These are phyloP conservation scores for Gadus macrocephalus DNA, from an alignment of 2,113 vertebrate species.

Conservation along the genomic window DNA sequence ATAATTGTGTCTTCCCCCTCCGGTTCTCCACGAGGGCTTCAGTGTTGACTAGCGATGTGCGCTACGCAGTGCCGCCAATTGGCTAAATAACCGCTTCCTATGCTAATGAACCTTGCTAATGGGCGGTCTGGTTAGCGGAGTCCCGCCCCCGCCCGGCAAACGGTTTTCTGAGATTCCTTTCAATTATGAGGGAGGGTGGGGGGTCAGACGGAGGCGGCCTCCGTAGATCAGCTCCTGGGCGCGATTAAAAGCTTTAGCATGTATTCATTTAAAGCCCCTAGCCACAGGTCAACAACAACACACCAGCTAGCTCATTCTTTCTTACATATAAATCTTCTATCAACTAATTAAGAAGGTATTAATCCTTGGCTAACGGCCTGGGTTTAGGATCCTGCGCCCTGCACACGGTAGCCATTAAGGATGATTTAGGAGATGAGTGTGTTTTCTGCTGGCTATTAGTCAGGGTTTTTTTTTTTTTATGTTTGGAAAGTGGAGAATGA, in stretches of 20 bases:
- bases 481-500: too few relatives aligned
- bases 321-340: slow-evolving; percentile 28
- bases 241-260: slow-evolving; percentile 39
- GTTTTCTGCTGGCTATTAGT: too few relatives aligned
- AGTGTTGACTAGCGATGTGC: not conserved
- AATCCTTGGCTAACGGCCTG: slow-evolving; percentile 32
- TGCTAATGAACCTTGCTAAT: slow-evolving; percentile 46
- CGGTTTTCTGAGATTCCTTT: slow-evolving; percentile 53
- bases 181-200: slow-evolving; percentile 43
- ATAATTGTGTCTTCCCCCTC: too few relatives aligned
- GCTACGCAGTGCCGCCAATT: not conserved
- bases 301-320: slow-evolving; percentile 30
- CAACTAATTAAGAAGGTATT: slow-evolving; percentile 57
- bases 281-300: slow-evolving; percentile 40
- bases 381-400: not conserved
- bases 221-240: slow-evolving; percentile 32
- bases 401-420: too few relatives aligned
- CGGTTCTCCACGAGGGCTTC: too few relatives aligned
- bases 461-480: too few relatives aligned
- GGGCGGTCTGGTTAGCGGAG: slow-evolving; percentile 46
- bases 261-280: slow-evolving; percentile 45
- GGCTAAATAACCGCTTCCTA: slow-evolving; percentile 22
- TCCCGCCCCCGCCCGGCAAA: slow-evolving; percentile 48
- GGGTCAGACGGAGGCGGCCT: slow-evolving; percentile 52
- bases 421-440: too few relatives aligned